Conservation (phyloP, 2,797 vertebrate genomes). For the Rhinatrema bivittatum region DNA sequence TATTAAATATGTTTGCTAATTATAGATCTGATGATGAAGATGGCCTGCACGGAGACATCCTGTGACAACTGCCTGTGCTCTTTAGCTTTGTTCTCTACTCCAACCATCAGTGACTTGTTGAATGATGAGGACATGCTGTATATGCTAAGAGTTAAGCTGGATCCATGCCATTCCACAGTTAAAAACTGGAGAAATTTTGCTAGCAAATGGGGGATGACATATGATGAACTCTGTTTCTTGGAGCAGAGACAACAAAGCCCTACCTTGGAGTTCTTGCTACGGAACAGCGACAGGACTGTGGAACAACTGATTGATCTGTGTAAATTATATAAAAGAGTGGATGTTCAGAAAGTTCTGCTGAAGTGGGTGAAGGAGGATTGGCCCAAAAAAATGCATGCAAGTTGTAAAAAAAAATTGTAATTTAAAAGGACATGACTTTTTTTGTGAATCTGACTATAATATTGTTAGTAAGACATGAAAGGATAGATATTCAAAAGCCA, state of each 20-base stretch:
- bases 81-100: conserved; percentile 58
- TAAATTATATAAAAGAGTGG: conserved; percentile 84
- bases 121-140: conserved; percentile 93
- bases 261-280: conserved; percentile 86
- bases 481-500: too few relatives aligned
- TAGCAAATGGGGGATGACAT: conserved; percentile 97
- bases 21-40: conserved; percentile 39
- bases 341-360: conserved; percentile 83
- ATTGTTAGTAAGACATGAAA: too few relatives aligned
- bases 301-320: conserved; percentile 88
- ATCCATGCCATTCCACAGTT: conserved; percentile 90
- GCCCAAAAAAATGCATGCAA: conserved; percentile 75
- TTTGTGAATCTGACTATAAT: too few relatives aligned
- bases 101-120: conserved; percentile 92
- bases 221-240: conserved; percentile 88
- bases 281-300: conserved; percentile 88
- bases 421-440: too few relatives aligned
- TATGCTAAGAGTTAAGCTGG: conserved; percentile 83
- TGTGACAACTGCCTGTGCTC: conserved; percentile 54
- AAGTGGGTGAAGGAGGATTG: conserved; percentile 91
- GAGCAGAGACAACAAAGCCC: conserved; percentile 88
- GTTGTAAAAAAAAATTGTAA: conserved; percentile 49
- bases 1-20: too few relatives aligned
- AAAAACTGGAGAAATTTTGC: conserved; percentile 99
- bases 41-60: conserved; percentile 31